phyloP scores from a whole-genome alignment of 1,140 invertebrate species.

The Tenebrio molitor region DNA sequence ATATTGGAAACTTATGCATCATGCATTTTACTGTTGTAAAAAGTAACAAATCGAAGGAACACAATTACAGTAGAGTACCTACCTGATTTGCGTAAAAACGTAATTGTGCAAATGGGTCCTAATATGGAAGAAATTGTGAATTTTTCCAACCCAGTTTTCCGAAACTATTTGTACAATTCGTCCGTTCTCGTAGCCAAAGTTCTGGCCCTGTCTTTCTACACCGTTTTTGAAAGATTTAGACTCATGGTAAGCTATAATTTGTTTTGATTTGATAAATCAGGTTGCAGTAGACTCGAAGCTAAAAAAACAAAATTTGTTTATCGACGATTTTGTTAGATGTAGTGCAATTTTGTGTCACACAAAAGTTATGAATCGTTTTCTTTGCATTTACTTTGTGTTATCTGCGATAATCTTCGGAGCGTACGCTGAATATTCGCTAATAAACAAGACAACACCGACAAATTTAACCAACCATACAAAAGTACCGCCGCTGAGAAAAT shows the following conservation, averaged over 20 bases:
- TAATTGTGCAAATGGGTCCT: constrained; percentile 10
- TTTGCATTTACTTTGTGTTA: background rate
- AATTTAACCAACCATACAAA: background rate
- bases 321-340: too few species aligned
- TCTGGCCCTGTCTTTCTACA: background rate
- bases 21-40: too few species aligned
- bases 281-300: background rate
- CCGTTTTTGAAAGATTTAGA: constrained; percentile 11
- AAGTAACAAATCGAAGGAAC: too few species aligned
- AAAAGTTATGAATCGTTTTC: constrained; percentile 68
- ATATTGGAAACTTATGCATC: too few species aligned
- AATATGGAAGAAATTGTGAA: constrained; percentile 1
- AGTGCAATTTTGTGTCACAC: constrained; percentile 22
- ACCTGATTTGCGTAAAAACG: too few species aligned
- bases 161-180: constrained; percentile 17
- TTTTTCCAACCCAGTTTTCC: constrained; percentile 2
- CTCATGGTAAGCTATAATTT: background rate
- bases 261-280: background rate
- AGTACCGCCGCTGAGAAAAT: too few species aligned
- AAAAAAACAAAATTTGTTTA: constrained; percentile 36
- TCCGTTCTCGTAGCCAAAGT: background rate
- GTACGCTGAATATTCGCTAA: background rate
- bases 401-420: background rate
- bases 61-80: too few species aligned
- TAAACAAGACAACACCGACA: background rate